Evolutionary conservation across 2,888 invertebrate genomes (phyloP).

Genomic region (Catocala fraxini): DNA sequence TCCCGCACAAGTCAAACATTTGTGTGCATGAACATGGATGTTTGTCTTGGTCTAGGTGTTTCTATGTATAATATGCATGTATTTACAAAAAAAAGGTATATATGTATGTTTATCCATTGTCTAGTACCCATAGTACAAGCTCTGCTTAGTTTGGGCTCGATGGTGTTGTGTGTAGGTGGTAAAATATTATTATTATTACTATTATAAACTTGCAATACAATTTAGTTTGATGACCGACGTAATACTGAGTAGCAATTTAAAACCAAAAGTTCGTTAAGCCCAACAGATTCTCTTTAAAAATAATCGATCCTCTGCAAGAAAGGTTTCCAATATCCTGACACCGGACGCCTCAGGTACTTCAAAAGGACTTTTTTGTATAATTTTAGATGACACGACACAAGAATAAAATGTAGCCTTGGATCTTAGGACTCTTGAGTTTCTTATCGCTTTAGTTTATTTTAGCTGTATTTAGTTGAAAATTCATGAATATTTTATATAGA

Average conservation of each 20-base stretch:
- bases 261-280: not conserved
- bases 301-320: not conserved
- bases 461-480: not conserved
- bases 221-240: not conserved
- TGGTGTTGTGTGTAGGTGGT: too few species aligned
- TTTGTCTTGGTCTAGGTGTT: too few species aligned
- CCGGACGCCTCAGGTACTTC: constrained; percentile 9
- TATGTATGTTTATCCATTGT: too few species aligned
- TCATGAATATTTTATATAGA: not conserved
- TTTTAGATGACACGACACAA: not conserved
- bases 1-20: too few species aligned
- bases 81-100: too few species aligned
- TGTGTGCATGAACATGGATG: too few species aligned
- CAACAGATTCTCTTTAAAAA: not conserved
- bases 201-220: too few species aligned
- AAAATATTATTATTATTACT: too few species aligned
- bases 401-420: not conserved
- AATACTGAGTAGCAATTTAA: not conserved
- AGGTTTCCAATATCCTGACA: constrained; percentile 9
- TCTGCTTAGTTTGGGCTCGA: too few species aligned
- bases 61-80: too few species aligned
- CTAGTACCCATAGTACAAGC: too few species aligned
- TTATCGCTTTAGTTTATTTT: not conserved
- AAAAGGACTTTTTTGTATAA: constrained; percentile 5
- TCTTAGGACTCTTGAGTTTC: not conserved